phyloP scores from a whole-genome alignment of 2,113 vertebrate genomes.

The Melanostigma gelatinosum region DNA sequence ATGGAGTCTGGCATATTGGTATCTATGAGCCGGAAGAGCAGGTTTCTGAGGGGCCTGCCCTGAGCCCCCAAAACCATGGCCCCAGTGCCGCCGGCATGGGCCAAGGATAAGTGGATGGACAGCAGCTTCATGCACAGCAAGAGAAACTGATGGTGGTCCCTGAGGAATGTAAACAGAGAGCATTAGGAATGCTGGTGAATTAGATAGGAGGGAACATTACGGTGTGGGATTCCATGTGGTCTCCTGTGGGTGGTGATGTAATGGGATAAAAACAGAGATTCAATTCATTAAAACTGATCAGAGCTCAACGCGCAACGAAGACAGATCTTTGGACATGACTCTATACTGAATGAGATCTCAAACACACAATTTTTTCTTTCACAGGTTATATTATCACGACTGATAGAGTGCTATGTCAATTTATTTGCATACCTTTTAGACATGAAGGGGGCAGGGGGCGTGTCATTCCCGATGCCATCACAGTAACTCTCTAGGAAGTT shows the following conservation, averaged over 20 bases:
- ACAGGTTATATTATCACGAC: background rate
- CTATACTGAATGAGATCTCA: background rate
- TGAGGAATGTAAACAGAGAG: conserved; percentile 62
- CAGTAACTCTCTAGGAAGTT: conserved; percentile 97
- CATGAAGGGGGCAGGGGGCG: conserved; percentile 92
- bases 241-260: background rate
- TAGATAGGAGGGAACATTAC: background rate
- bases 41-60: conserved; percentile 93
- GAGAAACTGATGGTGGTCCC: conserved; percentile 97
- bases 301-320: background rate
- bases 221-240: background rate
- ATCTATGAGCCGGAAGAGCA: conserved; percentile 96
- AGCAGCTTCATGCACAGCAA: conserved; percentile 96
- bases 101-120: conserved; percentile 96
- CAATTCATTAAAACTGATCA: background rate
- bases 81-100: conserved; percentile 95
- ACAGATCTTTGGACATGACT: background rate
- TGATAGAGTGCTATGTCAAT: background rate
- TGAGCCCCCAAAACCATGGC: conserved; percentile 96
- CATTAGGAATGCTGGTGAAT: conserved; percentile 1
- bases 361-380: background rate
- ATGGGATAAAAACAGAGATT: background rate
- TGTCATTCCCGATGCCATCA: conserved; percentile 92
- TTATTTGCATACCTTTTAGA: conserved; percentile 88
- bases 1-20: conserved; percentile 96